Evolutionary conservation across 2,113 vertebrate genomes (phyloP), one percentile per base, ranked within the genome.

Genomic region (Mus spicilegus): DNA sequence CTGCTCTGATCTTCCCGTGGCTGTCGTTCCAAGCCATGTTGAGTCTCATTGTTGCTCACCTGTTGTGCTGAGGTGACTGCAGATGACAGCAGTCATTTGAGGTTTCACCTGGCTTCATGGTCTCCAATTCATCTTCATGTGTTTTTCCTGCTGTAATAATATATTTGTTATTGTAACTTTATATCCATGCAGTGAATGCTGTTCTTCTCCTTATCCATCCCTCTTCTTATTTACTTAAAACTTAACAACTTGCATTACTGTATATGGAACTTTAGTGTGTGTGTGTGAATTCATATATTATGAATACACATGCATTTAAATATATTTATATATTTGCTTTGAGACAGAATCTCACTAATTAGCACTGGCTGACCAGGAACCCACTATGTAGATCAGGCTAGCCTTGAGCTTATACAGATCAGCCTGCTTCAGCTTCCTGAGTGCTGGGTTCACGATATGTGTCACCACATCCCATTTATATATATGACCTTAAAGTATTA

Each of bases 401-500:
- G 22, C 61, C 24, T 63, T 63, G 61, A 63, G 22, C 61, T 63
- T 26, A 63, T 26, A 26, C 22, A 26, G 22, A 63, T 63, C 24
- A 63, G 7, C 61, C 24, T 63, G 22, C 24, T 63, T 26, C 61
- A 63, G 61, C 61, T 63, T 63, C 61, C 61, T 63, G 42, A 63
- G 61, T 63, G 22, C 8, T 63, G 61, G 8, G 54, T 54, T 80
- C 36, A 78, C 54, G 49, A 4, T 54, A 5, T 80, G 8, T 54
- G 49, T 8, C 17, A 80, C 30, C 77, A 80, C 49, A 80, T 80
- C 49, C 4, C 33, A 80, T 80, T 5, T 78, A 4, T 77, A 39
- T 73, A 94, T 82, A 69, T 39, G 30, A 61, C 69, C 87, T 93
- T 80, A 78, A 96, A 88, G 72, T 69, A 42, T 7, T 84, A 39